phyloP scores from a whole-genome alignment of 2,888 invertebrate genomes.

The Axea sp. region DNA sequence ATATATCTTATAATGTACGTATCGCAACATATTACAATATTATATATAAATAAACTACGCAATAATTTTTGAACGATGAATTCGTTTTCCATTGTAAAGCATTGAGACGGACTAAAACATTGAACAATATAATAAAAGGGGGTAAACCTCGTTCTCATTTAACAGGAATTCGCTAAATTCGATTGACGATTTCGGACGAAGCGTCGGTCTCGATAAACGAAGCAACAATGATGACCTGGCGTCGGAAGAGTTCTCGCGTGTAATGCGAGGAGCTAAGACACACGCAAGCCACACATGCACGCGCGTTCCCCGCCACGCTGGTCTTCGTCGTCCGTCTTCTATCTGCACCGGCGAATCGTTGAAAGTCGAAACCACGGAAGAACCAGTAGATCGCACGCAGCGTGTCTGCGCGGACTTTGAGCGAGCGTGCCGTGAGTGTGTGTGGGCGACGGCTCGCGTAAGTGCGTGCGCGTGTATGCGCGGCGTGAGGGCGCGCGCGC shows the following conservation, averaged over 20 bases:
- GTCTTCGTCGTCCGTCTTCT: slow-evolving; percentile 34
- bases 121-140: too few species aligned
- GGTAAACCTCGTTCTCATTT: too few species aligned
- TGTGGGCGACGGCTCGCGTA: not conserved
- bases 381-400: slow-evolving; percentile 56
- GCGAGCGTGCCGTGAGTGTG: slow-evolving; percentile 28
- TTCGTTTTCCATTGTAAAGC: too few species aligned
- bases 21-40: too few species aligned
- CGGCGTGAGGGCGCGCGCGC: slow-evolving; percentile 9
- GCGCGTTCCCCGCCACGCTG: slow-evolving; percentile 2
- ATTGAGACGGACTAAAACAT: too few species aligned
- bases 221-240: not conserved
- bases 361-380: slow-evolving; percentile 55
- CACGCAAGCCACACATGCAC: not conserved
- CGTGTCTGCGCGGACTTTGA: slow-evolving; percentile 58
- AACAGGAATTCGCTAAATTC: not conserved
- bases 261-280: not conserved
- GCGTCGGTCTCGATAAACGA: slow-evolving; percentile 1
- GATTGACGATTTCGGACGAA: not conserved
- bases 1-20: too few species aligned
- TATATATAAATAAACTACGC: too few species aligned
- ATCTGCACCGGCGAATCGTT: slow-evolving; percentile 54
- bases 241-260: slow-evolving; percentile 8
- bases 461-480: not conserved
- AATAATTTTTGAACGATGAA: too few species aligned